A percentile compares a stretch with the other conserved stretches of the same genome.
Conservation (phyloP, 37 sponge, comb jelly and placozoan species). For the Eunapius fragilis region DNA sequence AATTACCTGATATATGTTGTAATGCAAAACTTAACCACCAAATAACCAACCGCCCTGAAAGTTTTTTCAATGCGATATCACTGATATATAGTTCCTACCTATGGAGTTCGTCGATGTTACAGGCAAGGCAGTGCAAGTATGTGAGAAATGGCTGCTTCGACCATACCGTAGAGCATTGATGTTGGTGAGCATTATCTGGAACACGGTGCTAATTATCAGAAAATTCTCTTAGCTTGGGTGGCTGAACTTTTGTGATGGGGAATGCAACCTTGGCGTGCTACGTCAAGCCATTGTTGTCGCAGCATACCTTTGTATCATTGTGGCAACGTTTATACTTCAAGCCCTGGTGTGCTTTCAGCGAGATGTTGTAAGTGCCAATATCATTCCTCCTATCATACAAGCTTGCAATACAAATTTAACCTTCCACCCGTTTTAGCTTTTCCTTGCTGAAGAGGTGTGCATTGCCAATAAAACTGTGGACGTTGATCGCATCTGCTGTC, state of each 20-base stretch:
- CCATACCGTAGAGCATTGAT: neutral
- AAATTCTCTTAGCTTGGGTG: neutral
- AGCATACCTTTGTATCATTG: conserved; percentile 12
- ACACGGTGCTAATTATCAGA: neutral
- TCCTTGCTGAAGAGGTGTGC: neutral
- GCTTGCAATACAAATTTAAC: too few relatives aligned
- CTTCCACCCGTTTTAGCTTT: neutral
- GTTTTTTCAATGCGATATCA: too few relatives aligned
- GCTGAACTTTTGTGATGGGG: neutral
- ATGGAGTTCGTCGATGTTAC: neutral
- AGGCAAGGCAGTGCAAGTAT: neutral
- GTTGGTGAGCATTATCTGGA: neutral
- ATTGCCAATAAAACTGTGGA: neutral
- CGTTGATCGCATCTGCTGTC: conserved; percentile 1
- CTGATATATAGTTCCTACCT: neutral
- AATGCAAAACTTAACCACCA: too few relatives aligned
- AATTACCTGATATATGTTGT: too few relatives aligned
- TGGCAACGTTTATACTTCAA: conserved; percentile 41
- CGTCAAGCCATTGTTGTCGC: conserved; percentile 1
- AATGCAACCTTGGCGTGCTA: neutral
- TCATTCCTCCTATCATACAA: neutral
- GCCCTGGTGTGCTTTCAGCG: conserved; percentile 57
- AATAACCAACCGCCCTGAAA: too few relatives aligned
- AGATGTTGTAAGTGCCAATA: conserved; percentile 38
- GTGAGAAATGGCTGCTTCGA: neutral